Base-by-base conservation (phyloP, 2,797 vertebrate species). In the Coilia nasus region DNA sequence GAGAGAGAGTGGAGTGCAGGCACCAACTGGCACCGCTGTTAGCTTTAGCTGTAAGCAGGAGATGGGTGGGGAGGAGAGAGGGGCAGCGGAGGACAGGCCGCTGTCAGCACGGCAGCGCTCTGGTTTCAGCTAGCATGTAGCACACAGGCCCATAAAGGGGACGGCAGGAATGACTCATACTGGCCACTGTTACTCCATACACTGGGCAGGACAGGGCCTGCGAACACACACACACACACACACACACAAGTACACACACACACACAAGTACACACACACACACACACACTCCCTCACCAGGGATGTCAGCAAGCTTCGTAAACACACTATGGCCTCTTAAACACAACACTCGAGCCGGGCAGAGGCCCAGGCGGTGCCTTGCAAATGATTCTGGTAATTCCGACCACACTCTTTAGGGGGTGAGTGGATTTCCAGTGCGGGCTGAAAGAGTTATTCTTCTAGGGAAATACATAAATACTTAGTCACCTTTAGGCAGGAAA, bases 401-500 rank as follows among this genome's bases (percentile, higher is more conserved):
- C 19, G 31, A 78, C 71, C 71, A 7, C 71, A 78, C 71, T 41
- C 71, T 41, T 35, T 54, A 7, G 71, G 35, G 71, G 44, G 71
- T 44, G 71, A 78, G 31, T 78, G 71, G 71, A 41, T 78, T 78
- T 78, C 35, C 35, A 44, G 71, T 6, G 10, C 17, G 86, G 62
- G 83, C 64, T 85, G 84, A 80, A 84, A 60, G 75, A 90, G 90
- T 23, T 88, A 90, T 90, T 82, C 91, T 90, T 47, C 44, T 7
- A 17, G 89, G 89, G 89, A 92, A 92, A 93, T 87, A 92, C 86
- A 91, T 92, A 92, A 88, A 91, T 84, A 86, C 62, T 90, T 92
- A 90, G 90, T 87, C 90, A 90, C 88, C 91, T 89, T 88, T 86
- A 91, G 91, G 44, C 88, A 86, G 86, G 81, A 87, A 86, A 88